Conservation (phyloP, 2,888 invertebrate species). For the Podotricha telesiphe region DNA sequence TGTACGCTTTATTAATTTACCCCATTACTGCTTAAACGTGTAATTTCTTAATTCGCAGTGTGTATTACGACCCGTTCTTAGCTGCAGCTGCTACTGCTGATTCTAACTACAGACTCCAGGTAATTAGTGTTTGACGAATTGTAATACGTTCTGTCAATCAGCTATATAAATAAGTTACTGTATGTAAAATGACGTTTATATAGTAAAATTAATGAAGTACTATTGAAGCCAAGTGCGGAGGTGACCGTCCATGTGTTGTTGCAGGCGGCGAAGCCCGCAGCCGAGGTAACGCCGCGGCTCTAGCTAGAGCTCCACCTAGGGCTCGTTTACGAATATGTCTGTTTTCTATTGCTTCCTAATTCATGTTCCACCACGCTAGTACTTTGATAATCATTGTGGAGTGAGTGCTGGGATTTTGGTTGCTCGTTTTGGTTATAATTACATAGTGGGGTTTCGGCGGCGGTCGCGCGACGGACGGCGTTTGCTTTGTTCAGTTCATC, state of each 20-base stretch:
- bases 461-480: slow-evolving; percentile 56
- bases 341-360: slow-evolving; percentile 81
- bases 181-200: not conserved
- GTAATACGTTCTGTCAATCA: not conserved
- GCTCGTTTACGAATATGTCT: slow-evolving; percentile 52
- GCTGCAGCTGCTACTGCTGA: slow-evolving; percentile 93
- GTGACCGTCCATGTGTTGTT: slow-evolving; percentile 83
- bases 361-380: slow-evolving; percentile 77
- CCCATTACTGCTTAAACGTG: slow-evolving; percentile 4
- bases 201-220: slow-evolving; percentile 12
- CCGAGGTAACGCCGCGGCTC: slow-evolving; percentile 83
- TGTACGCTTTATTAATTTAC: not conserved
- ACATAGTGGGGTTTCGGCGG: slow-evolving; percentile 35
- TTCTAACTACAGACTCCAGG: slow-evolving; percentile 96
- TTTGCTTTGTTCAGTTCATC: slow-evolving; percentile 70
- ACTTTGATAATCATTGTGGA: slow-evolving; percentile 72
- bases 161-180: not conserved
- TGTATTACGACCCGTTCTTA: slow-evolving; percentile 98
- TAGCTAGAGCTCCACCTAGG: slow-evolving; percentile 54
- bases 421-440: slow-evolving; percentile 78
- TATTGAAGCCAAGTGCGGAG: slow-evolving; percentile 12
- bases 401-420: slow-evolving; percentile 82
- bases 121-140: slow-evolving; percentile 66
- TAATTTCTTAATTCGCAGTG: slow-evolving; percentile 78
- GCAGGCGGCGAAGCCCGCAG: slow-evolving; percentile 88